These are phyloP conservation scores for Trigoniulus corallinus DNA, from an alignment of 1,140 invertebrate genomes.

Conservation along the genomic window DNA sequence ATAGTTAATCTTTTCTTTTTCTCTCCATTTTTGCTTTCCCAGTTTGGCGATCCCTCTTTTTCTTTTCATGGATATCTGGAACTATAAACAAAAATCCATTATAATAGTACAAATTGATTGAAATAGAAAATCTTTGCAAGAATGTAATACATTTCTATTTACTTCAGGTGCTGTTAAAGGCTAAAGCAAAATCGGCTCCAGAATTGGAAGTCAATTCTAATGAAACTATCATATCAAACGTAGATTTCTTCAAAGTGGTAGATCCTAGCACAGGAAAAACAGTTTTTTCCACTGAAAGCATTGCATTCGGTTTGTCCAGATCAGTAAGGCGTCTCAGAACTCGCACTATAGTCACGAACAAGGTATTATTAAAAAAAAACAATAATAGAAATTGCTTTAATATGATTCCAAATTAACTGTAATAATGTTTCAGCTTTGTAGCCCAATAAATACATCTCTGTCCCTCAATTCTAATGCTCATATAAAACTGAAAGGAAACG, in stretches of 20 bases:
- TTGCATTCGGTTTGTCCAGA: constrained; percentile 13
- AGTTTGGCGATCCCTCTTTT: too few relatives aligned
- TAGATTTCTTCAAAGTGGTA: constrained; percentile 15
- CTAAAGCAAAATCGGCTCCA: not conserved
- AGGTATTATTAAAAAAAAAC: not conserved
- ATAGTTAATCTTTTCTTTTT: too few relatives aligned
- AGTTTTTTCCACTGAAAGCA: constrained; percentile 17
- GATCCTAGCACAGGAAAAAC: constrained; percentile 15
- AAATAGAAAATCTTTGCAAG: too few relatives aligned
- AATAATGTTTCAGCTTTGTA: constrained; percentile 2
- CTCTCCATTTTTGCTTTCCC: too few relatives aligned
- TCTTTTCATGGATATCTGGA: too few relatives aligned
- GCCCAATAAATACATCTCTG: constrained; percentile 2
- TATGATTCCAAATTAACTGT: not conserved
- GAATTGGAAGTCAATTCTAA: constrained; percentile 13
- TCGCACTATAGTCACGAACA: constrained; percentile 10
- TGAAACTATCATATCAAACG: constrained; percentile 11
- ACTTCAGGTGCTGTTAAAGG: constrained; percentile 6
- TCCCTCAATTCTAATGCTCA: not conserved
- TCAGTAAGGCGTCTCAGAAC: constrained; percentile 15
- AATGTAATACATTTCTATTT: constrained; percentile 1
- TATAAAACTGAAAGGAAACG: constrained; percentile 3
- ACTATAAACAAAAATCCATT: too few relatives aligned
- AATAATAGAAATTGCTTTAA: not conserved
- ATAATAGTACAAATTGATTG: too few relatives aligned